Evolutionary conservation across 2,888 invertebrate genomes (phyloP), one percentile per base, ranked within the genome.

Genomic region (Dastarcus helophoroides): DNA sequence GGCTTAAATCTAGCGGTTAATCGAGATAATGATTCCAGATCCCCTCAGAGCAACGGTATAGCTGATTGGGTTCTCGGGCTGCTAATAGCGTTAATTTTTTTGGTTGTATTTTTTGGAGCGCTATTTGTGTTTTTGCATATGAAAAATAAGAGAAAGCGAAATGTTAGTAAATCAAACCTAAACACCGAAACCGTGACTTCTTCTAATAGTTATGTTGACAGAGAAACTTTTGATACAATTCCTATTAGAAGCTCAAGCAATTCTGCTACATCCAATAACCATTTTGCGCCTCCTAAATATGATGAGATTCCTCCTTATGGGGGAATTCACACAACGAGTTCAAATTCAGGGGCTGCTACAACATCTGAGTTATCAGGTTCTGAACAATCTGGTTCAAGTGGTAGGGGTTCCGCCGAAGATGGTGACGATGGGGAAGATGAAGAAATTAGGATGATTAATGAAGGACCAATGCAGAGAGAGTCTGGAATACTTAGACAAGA

Each of bases 361-460:
- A 88, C 89, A 0, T 91, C 91, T 0, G 91, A 93, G 54, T 64
- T 93, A 4, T 91, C 90, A 0, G 91, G 89, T 2, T 91, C 91
- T 16, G 93, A 93, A 42, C 90, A 91, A 48, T 91, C 91, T 0
- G 93, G 93, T 0, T 93, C 93, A 0, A 93, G 93, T 53, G 95
- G 95, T 3, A 71, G 94, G 25, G 95, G 95, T 0, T 94, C 94
- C 0, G 94, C 93, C 2, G 94, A 94, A 62, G 93, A 93, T 44
- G 85, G 83, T 1, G 85, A 84, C 44, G 86, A 86, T 51, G 85
- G 84, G 2, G 90, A 91, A 48, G 95, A 95, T 54, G 94, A 94
- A 59, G 95, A 95, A 60, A 93, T 95, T 30, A 71, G 93, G 44
- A 94, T 93, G 91, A 95, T 95, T 41, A 93, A 93, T 55, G 91